Base-by-base conservation (phyloP, 2,888 invertebrate genomes). In the Drosophila kanekoi region DNA sequence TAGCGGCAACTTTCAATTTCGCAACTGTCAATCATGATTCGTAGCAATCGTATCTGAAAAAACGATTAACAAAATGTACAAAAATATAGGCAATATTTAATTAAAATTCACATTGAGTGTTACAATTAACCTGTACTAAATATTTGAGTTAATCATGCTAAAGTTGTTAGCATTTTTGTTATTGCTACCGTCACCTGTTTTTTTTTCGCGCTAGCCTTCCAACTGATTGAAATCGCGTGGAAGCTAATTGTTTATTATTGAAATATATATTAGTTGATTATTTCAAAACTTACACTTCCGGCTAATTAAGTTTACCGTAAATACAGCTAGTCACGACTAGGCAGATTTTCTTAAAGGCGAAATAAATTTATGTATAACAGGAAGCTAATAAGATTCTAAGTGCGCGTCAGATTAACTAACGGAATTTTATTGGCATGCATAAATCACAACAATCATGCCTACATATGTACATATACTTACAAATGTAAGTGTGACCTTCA, bases 241-340 rank as follows among this genome's bases (percentile, higher is more conserved):
- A 77, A 76, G 43, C 43, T 58, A 52, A 67, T 77, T 72, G 53
- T 53, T 44, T 41, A 58, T 43, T 51, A 43, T 77, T 67, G 41
- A 48, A 56, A 57, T 47, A 45, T 11, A 49, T 65, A 63, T 67
- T 63, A 13, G 18, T 23, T 72, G 60, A n/a, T 47, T 35, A 49
- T 63, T 67, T 51, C 10, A 52, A 52, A 63, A 79, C 77, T 77
- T 64, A 68, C 65, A 81, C 72, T 83, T 81, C 81, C 81, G 81
- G 84, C 81, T 81, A 81, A 81, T 78, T 81, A 78, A 77, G 65
- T 61, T 78, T 60, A 81, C 71, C 33, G 80, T 81, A 60, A 76
- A 76, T 71, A 51, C 75, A 14, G 35, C 61, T 52, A 70, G 76
- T 72, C 79, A 82, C 79, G 82, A 67, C 43, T 47, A 52, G 65